Base-by-base conservation (phyloP, 1,140 invertebrate genomes). In the Calephelis nemesis region DNA sequence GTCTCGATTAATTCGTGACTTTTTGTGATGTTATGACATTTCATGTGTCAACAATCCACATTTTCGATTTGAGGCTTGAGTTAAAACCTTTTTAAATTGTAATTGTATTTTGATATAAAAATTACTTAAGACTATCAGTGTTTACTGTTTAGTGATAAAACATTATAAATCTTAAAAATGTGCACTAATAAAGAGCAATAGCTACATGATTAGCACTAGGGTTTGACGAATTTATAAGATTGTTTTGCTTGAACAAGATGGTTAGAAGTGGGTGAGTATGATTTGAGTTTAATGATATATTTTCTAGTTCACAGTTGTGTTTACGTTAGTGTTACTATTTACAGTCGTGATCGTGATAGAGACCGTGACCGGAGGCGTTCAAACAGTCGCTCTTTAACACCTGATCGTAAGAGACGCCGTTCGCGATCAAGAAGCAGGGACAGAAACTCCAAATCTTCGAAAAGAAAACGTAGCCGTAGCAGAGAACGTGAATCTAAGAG, bases 361-460 rank as follows among this genome's bases (percentile, higher is more conserved):
- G 88, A 91, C 67, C 87, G 92, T 4, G 87, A 89, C 65, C 84
- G 91, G 3, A 80, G 90, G 47, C 84, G 91, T 6, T 92, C 91
- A 7, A 88, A 86, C 15, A 92, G 92, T 67, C 89, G 94, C 54
- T 94, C 94, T 12, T 77, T 77, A 7, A 92, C 91, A 40, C 93
- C 93, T 30, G 94, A 95, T 71, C 90, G 95, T 67, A 94, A 94
- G 74, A 76, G 88, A 13, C 72, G 87, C 39, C 91, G 94, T 45
- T 93, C 94, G 4, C 86, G 95, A 13, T 95, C 95, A 8, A 90
- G 94, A 66, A 95, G 95, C 74, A 92, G 94, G 72, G 94, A 95
- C 15, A 91, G 94, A 48, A 83, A 70, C 58, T 88, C 91, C 2
- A 93, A 92, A 71, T 88, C 90, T 12, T 92, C 90, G 7, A 90